A percentile compares a stretch with the other conserved stretches of the same genome.
phyloP scores from a whole-genome alignment of 1,140 invertebrate genomes.

The Leptestheria dahalacensis region DNA sequence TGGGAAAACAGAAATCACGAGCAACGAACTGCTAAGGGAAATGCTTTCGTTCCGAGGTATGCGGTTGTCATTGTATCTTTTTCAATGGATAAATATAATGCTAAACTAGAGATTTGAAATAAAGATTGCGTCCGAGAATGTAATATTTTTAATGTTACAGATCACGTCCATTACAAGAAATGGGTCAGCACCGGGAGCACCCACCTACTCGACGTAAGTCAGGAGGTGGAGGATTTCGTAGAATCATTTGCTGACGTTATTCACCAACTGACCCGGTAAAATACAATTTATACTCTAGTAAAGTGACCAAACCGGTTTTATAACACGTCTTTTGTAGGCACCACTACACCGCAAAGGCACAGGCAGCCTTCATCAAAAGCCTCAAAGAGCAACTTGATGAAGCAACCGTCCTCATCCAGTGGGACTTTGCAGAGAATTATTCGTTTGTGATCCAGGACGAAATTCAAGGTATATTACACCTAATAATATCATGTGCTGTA shows the following conservation, averaged over 20 bases:
- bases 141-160: no score
- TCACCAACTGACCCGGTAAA: neutral
- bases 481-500: no score
- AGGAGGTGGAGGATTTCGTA: neutral
- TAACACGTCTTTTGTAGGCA: neutral
- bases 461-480: conserved; percentile 16
- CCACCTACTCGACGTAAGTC: neutral
- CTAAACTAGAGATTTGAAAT: no score
- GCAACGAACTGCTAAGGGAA: neutral
- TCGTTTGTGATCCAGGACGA: conserved; percentile 18
- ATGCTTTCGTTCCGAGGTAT: neutral
- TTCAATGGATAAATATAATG: no score
- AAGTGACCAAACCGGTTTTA: neutral
- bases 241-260: neutral
- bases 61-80: neutral
- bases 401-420: conserved; percentile 4
- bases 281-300: no score
- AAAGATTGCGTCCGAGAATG: no score
- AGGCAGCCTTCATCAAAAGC: neutral
- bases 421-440: conserved; percentile 22
- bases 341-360: neutral
- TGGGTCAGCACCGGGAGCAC: neutral
- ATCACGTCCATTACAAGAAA: neutral
- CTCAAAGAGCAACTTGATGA: neutral
- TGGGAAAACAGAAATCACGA: neutral